Evolutionary conservation across 1,140 invertebrate genomes (phyloP), one percentile per base, ranked within the genome.

Genomic region (Ceratina calcarata): DNA sequence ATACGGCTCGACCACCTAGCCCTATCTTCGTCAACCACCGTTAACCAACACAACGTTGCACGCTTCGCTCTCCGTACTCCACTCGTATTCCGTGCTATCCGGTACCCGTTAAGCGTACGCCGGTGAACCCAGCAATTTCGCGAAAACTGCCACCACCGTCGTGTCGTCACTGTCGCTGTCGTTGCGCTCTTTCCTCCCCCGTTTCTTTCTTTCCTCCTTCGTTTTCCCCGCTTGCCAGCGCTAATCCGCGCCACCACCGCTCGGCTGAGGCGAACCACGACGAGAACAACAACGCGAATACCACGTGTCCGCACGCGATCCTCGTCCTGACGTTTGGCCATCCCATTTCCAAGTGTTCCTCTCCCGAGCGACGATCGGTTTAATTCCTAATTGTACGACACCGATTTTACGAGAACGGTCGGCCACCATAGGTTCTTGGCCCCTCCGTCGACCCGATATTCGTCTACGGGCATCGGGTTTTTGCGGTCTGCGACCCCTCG

Each of bases 221-320:
- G n/a, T 55, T 66, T 45, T 51, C 66, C 49, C 32, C 45, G 51
- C 27, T 4, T 45, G 78, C 18, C 16, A 77, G 7, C 37, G 37
- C 37, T 45, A 45, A 45, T 45, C 37, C 37, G 37, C 37, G 37
- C 71, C n/a, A n/a, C n/a, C n/a, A n/a, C 20, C 37, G 8, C 72
- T 16, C 20, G 20, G 20, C 65, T 32, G 32, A 58, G 15, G 61
- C 70, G 73, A 37, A 70, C 67, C 24, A 27, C 64, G 32, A 83
- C 65, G 60, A 55, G 51, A 16, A 80, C 68, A 55, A 58, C 57
- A 71, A 60, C 24, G 61, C 64, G 80, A 62, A 80, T 77, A 81
- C 79, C 83, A 81, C 81, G 75, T 75, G 83, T 86, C 80, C 72
- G 83, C 84, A 86, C 80, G 83, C 84, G 71, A 86, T 65, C 75